phyloP scores from a whole-genome alignment of 2,888 invertebrate species.

The Leistus spinibarbis region DNA sequence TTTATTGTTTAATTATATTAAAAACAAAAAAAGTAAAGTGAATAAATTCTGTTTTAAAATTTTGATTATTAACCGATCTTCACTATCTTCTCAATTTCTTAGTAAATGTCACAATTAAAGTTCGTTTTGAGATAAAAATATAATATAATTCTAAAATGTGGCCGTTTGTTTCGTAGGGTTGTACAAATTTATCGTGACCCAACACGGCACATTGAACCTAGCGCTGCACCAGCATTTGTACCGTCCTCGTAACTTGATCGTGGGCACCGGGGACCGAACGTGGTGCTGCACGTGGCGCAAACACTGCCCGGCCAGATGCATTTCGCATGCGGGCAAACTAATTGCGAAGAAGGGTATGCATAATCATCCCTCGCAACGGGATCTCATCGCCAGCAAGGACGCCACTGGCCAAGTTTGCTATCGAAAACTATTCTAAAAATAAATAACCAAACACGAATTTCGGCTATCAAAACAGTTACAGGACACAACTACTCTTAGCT shows the following conservation, averaged over 20 bases:
- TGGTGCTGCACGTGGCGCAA: slow-evolving; percentile 28
- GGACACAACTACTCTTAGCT: no score
- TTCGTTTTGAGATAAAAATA: no score
- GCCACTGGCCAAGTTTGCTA: slow-evolving; percentile 17
- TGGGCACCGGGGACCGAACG: slow-evolving; percentile 11
- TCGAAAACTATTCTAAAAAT: slow-evolving; percentile 21
- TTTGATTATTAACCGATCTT: not conserved
- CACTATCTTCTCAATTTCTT: not conserved
- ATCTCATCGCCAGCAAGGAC: slow-evolving; percentile 18
- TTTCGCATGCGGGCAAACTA: slow-evolving; percentile 22
- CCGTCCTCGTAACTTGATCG: slow-evolving; percentile 29
- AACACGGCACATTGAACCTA: slow-evolving; percentile 32
- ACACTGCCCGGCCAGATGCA: slow-evolving; percentile 28
- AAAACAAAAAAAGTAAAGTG: no score
- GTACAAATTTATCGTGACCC: slow-evolving; percentile 37
- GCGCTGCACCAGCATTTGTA: slow-evolving; percentile 34
- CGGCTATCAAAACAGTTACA: no score
- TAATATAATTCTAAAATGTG: slow-evolving; percentile 3
- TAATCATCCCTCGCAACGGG: slow-evolving; percentile 28
- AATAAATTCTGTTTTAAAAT: not conserved
- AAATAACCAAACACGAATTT: not conserved
- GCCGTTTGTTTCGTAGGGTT: slow-evolving; percentile 22
- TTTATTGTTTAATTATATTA: no score
- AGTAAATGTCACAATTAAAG: not conserved
- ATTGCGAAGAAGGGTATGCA: slow-evolving; percentile 31